phyloP scores from a whole-genome alignment of 2,888 invertebrate genomes.

The Cheilosia scutellata region DNA sequence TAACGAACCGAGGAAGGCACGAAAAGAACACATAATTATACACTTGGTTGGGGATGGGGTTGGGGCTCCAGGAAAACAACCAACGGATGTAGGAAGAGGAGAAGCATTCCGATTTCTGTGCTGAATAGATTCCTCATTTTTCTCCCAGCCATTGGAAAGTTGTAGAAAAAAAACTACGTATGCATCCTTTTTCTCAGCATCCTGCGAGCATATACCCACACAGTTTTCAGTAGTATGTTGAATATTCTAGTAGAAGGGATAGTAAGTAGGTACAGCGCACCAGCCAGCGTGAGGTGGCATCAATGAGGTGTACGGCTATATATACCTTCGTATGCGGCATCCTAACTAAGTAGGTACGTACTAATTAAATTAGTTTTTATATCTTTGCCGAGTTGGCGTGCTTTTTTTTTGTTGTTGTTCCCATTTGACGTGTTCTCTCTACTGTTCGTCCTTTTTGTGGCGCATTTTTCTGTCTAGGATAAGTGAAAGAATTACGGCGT shows the following conservation, averaged over 20 bases:
- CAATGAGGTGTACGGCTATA: background rate
- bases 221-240: conserved; percentile 30
- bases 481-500: conserved; percentile 47
- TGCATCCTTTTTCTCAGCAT: conserved; percentile 29
- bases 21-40: conserved; percentile 64
- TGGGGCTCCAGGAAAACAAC: conserved; percentile 26
- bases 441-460: conserved; percentile 30
- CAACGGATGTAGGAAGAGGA: conserved; percentile 27
- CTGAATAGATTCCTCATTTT: conserved; percentile 35
- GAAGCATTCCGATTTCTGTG: conserved; percentile 10
- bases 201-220: conserved; percentile 14
- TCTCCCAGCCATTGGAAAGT: conserved; percentile 6
- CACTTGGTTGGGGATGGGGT: conserved; percentile 22
- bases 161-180: background rate
- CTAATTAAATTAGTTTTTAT: conserved; percentile 67
- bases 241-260: too few relatives aligned
- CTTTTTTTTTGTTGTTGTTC: background rate
- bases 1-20: conserved; percentile 50
- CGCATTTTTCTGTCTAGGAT: conserved; percentile 26
- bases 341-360: conserved; percentile 33
- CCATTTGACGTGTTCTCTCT: background rate
- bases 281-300: too few relatives aligned
- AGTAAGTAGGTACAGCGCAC: too few relatives aligned
- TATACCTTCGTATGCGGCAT: background rate
- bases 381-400: conserved; percentile 13